Evolutionary conservation across 2,113 vertebrate species (phyloP), one percentile per base, ranked within the genome.

Genomic region (Chloebia gouldiae): DNA sequence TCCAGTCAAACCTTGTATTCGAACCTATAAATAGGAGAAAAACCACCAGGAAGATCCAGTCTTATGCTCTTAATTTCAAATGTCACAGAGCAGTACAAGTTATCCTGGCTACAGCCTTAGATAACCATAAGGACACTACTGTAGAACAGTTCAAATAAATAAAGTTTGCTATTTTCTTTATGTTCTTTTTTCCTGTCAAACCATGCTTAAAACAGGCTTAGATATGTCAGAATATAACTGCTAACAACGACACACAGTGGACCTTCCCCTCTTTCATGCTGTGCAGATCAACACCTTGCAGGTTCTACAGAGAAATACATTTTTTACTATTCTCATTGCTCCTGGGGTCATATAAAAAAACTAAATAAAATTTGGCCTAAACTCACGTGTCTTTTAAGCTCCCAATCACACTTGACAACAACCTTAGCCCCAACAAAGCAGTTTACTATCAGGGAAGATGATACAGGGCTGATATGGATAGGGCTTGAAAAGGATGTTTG

Each of bases 1-100:
- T 66, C 99, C 99, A 5, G 99, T 99, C 80, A 99, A 97, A 31
- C 99, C 99, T 95, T 99, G 99, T 97, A 99, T 99, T 95, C 98
- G 98, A 96, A 99, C 99, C 99, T 99, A 73, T 44, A 78, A 72
- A 92, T 37, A 19, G 83, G 78, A 96, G 47, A 82, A 54, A 91
- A 87, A 40, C 2, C 24, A 15, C 18, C 7, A 37, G 30, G 68
- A 88, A 65, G 71, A 82, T n/a, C 25, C 33, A 94, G 25, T 13
- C 16, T 84, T 11, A 77, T 15, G 40, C 28, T 69, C 47, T 72
- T 88, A 59, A 47, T 39, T 84, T 54, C 39, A 68, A 45, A 61
- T 44, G 18, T 44, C 57, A 69, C 37, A 80, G 8, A 87, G 31
- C n/a, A 72, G 35, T n/a, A 8, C 7, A 85, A 91, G 37, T 80